Percentiles rank a stretch among this genome's conserved stretches.
These are phyloP conservation scores for Calliphora vomitoria DNA, from an alignment of 2,888 invertebrate species.

Conservation along the genomic window DNA sequence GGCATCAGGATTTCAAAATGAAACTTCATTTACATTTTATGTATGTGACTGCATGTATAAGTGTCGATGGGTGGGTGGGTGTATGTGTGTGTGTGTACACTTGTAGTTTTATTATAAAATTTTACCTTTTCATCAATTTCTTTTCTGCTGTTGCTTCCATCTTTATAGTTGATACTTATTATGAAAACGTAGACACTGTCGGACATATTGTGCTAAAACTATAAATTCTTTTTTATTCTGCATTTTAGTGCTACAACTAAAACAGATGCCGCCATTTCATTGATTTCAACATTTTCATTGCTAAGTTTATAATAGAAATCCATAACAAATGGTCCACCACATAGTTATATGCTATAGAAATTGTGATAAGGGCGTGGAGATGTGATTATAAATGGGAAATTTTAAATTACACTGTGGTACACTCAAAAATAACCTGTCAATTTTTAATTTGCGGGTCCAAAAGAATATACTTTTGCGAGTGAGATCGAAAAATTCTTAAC, in stretches of 20 bases:
- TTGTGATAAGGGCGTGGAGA: too few relatives aligned
- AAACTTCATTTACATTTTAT: conserved; percentile 58
- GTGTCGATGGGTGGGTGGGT: background rate
- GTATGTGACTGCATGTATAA: background rate
- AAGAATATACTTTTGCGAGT: too few relatives aligned
- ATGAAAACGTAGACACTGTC: conserved; percentile 23
- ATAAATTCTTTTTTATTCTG: conserved; percentile 41
- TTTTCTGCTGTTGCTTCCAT: background rate
- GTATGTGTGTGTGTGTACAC: background rate
- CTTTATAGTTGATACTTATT: too few relatives aligned
- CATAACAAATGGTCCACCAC: conserved; percentile 45
- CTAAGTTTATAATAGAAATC: conserved; percentile 49
- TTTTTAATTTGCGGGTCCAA: too few relatives aligned
- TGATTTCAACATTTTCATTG: conserved; percentile 61
- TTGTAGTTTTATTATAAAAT: conserved; percentile 53
- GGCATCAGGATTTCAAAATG: conserved; percentile 55
- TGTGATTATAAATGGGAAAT: background rate
- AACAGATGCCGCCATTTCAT: conserved; percentile 57
- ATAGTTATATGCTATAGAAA: conserved; percentile 22
- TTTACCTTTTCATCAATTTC: conserved; percentile 20
- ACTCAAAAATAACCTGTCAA: too few relatives aligned
- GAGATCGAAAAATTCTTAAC: too few relatives aligned
- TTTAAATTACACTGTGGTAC: too few relatives aligned
- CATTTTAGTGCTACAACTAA: conserved; percentile 38
- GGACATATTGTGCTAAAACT: conserved; percentile 15